These are phyloP conservation scores for Parnassius apollo DNA, from an alignment of 2,888 invertebrate species.

Conservation along the genomic window DNA sequence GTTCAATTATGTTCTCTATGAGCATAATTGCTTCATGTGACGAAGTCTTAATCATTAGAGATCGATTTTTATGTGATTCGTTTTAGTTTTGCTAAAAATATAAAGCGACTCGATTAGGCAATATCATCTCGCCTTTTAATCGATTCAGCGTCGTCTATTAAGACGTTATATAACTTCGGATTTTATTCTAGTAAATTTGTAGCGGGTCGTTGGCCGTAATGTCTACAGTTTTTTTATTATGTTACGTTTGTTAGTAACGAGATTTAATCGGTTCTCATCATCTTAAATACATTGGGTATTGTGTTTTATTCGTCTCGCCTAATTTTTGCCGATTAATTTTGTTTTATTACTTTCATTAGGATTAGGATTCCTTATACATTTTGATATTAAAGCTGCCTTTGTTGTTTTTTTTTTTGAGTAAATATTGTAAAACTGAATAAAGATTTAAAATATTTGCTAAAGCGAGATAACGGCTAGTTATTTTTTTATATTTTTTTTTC, in stretches of 20 bases:
- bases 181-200: constrained; percentile 35
- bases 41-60: constrained; percentile 32
- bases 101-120: constrained; percentile 35
- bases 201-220: constrained; percentile 35
- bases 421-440: no score
- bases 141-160: constrained; percentile 39
- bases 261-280: constrained; percentile 7
- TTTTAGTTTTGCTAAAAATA: constrained; percentile 29
- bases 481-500: no score
- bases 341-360: not conserved
- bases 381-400: no score
- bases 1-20: constrained; percentile 38
- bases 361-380: no score
- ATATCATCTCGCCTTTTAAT: constrained; percentile 32
- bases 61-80: constrained; percentile 32
- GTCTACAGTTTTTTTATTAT: constrained; percentile 27
- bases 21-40: constrained; percentile 59
- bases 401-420: not conserved
- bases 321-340: constrained; percentile 19
- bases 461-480: no score
- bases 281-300: constrained; percentile 25
- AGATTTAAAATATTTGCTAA: no score
- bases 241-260: constrained; percentile 21
- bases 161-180: constrained; percentile 33
- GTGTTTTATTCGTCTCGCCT: constrained; percentile 19